Evolutionary conservation across 2,113 vertebrate species (phyloP).

Genomic region (Anguilla japonica): DNA sequence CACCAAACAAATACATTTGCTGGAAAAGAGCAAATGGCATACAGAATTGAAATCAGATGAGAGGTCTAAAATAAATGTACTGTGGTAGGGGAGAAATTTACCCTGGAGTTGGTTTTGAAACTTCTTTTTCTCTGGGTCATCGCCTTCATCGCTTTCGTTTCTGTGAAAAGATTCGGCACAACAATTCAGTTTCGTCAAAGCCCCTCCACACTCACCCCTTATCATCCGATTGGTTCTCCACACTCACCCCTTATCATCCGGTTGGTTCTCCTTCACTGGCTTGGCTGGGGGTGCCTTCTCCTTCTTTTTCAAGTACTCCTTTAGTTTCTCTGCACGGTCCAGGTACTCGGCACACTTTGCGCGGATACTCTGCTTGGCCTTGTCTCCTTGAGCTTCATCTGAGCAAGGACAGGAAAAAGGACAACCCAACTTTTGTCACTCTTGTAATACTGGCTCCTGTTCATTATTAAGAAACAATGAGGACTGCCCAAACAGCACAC

Average conservation of each 20-base stretch:
- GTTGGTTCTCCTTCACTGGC: constrained; percentile 88
- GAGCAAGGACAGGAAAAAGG: constrained; percentile 48
- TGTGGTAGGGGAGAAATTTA: constrained; percentile 47
- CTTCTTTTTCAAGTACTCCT: constrained; percentile 90
- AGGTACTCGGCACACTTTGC: constrained; percentile 89
- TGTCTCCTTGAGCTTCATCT: constrained; percentile 96
- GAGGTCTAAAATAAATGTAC: not conserved
- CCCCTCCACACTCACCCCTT: too few relatives aligned
- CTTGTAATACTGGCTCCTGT: not conserved
- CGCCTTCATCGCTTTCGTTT: constrained; percentile 95
- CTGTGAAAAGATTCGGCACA: constrained; percentile 61
- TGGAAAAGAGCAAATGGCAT: too few relatives aligned
- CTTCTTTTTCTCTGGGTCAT: constrained; percentile 95
- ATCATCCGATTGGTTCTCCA: too few relatives aligned
- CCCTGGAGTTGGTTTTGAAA: constrained; percentile 97
- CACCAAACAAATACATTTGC: too few relatives aligned
- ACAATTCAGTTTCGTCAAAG: not conserved
- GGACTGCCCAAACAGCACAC: not conserved
- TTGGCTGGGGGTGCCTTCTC: constrained; percentile 81
- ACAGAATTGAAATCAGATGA: not conserved
- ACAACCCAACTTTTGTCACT: not conserved
- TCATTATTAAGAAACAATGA: not conserved
- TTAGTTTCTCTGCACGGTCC: constrained; percentile 93
- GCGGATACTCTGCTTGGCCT: constrained; percentile 91
- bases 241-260: constrained; percentile 89